Conservation (phyloP, 2,888 invertebrate genomes). For the Busseola fusca region DNA sequence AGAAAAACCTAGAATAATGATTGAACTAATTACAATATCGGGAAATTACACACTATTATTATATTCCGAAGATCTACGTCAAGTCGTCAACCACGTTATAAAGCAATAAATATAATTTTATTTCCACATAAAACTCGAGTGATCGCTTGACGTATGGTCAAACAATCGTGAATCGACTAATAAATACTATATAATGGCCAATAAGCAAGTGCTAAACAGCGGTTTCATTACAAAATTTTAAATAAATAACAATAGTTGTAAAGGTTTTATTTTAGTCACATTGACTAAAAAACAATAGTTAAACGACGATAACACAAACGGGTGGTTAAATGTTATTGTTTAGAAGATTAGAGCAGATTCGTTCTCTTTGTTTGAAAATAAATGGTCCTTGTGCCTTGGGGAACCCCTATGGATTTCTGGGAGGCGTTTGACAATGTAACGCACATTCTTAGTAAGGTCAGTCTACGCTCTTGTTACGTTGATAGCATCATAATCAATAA, state of each 20-base stretch:
- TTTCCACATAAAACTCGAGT: conserved; percentile 7
- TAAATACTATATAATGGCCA: conserved; percentile 19
- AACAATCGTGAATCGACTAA: conserved; percentile 18
- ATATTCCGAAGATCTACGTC: conserved; percentile 1
- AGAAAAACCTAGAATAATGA: conserved; percentile 2
- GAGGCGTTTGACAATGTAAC: conserved; percentile 41
- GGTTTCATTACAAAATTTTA: conserved; percentile 14
- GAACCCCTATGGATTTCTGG: conserved; percentile 28
- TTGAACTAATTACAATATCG: conserved; percentile 4
- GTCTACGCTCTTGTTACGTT: conserved; percentile 3
- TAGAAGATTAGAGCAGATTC: conserved; percentile 11
- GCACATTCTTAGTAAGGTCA: background rate
- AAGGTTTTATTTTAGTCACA: conserved; percentile 23
- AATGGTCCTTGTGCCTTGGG: conserved; percentile 32
- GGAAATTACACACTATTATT: conserved; percentile 4
- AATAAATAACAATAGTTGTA: conserved; percentile 15
- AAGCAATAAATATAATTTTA: conserved; percentile 27
- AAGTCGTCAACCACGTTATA: background rate
- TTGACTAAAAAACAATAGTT: conserved; percentile 15
- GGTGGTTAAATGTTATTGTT: conserved; percentile 1
- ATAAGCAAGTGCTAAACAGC: conserved; percentile 15
- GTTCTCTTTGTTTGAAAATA: conserved; percentile 5
- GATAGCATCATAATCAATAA: background rate
- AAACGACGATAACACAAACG: conserved; percentile 9
- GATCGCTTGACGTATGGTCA: conserved; percentile 1